Evolutionary conservation across 2,113 vertebrate genomes (phyloP), one percentile per base, ranked within the genome.

Genomic region (Alosa alosa): DNA sequence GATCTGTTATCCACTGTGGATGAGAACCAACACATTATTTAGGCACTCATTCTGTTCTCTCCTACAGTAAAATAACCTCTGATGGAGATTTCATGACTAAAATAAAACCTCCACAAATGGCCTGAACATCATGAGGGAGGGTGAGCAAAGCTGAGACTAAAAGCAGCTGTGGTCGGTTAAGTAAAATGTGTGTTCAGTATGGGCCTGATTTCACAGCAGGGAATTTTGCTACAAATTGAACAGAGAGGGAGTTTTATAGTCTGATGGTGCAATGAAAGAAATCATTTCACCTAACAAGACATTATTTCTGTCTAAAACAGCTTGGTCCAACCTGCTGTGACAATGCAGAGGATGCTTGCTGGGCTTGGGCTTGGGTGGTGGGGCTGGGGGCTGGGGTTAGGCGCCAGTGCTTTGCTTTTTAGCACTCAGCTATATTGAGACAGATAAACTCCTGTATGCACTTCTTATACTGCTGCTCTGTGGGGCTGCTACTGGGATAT

Each of bases 391-490:
- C 20, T 15, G 55, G 55, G 55, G 50, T 52, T 17, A 18, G 55
- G 13, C 18, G 55, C 25, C 72, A 78, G 36, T 78, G n/a, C 25
- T 9, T 0, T 72, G 31, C 72, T 15, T 78, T 6, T 94, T 97
- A 98, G 92, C 96, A 97, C 93, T 97, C 96, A 39, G 97, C 97
- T 94, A 99, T 97, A 85, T 94, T 96, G 91, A 99, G 95, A 92
- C 97, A 96, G 94, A 99, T 99, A 93, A 99, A 99, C 92, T 99
- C 98, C 95, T 99, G 98, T 92, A 99, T 98, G 94, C 98, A 99
- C 88, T 95, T 96, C 92, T 96, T 97, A 95, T 98, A 99, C 95
- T 99, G 98, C 89, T 97, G 97, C 92, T 99, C 98, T 2, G 97
- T 99, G 87, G 98, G 97, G 92, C 98, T 99, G 96, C 96, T 97